Evolutionary conservation across 2,113 vertebrate species (phyloP), one percentile per base, ranked within the genome.

Genomic region (Python bivittatus): DNA sequence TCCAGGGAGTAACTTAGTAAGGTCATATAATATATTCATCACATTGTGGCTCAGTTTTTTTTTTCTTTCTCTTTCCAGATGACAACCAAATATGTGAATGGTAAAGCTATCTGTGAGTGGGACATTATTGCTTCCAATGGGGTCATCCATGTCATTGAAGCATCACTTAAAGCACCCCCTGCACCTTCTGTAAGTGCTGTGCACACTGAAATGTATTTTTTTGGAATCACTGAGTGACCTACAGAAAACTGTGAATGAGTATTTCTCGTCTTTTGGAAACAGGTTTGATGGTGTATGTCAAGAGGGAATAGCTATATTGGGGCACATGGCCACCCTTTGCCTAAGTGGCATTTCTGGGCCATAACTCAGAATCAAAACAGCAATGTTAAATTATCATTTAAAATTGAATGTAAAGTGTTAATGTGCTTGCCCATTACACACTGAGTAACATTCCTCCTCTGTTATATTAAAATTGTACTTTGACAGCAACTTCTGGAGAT

Each of bases 121-220:
- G 98, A 99, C 95, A 97, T 99, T 92, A 91, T 97, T 15, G 98
- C 99, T 85, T 98, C 98, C 91, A 99, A 99, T 0, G 99, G 99
- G 56, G 96, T 99, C 92, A 98, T 99, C 93, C 99, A 99, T 4
- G 90, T 99, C 4, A 98, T 99, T 38, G 98, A 98, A 91, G 97
- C 97, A 29, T 98, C 99, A 13, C 95, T 99, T 85, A 98, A 97
- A 94, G 99, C 99, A 17, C 98, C 98, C 8, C 97, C 96, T 0
- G 89, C 83, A n/a, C 96, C 95, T 2, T 44, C 90, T 93, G 99
- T 98, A 93, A 98, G 98, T 97, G 95, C 33, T 72, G 22, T 15
- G 44, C 9, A 52, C 53, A 6, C 42, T 7, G 4, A 29, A 88
- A 29, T 57, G 7, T 17, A n/a, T 53, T 9, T 44, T 38, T 27